Conservation (phyloP, 2,888 invertebrate species). For the Silvanus unidentatus region DNA sequence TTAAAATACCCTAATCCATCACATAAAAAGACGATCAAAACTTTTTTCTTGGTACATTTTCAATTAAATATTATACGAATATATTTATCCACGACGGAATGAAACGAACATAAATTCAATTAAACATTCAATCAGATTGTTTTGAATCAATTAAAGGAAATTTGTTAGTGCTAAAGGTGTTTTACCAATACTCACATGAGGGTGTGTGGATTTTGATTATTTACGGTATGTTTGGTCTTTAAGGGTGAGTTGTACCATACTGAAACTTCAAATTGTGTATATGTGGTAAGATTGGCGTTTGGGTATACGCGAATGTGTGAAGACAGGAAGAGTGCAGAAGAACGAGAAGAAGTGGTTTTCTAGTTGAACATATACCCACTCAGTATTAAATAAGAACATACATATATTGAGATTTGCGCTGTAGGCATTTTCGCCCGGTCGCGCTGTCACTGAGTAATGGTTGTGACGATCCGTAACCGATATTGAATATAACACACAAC, state of each 20-base stretch:
- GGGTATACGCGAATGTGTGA: not conserved
- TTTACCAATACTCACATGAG: not conserved
- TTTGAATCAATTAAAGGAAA: too few species aligned
- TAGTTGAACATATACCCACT: not conserved
- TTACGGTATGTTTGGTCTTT: too few species aligned
- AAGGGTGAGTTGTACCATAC: too few species aligned
- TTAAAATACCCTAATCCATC: constrained; percentile 21
- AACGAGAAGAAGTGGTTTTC: not conserved
- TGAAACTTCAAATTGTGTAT: not conserved
- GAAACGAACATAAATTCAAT: too few species aligned
- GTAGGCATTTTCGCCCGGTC: constrained; percentile 17
- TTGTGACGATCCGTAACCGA: constrained; percentile 32
- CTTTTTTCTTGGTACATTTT: constrained; percentile 10
- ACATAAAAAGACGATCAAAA: constrained; percentile 18
- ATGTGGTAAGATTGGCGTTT: too few species aligned
- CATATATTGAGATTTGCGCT: constrained; percentile 31
- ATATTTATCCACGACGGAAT: too few species aligned
- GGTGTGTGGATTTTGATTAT: too few species aligned
- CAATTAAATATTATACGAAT: constrained; percentile 19
- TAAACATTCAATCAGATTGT: too few species aligned
- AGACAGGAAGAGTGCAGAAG: too few species aligned
- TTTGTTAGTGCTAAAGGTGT: too few species aligned
- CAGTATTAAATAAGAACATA: constrained; percentile 23
- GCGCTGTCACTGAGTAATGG: constrained; percentile 17
- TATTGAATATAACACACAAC: constrained; percentile 40